Evolutionary conservation across 2,797 vertebrate genomes (phyloP).

Genomic region (Rhodeus uyekii): DNA sequence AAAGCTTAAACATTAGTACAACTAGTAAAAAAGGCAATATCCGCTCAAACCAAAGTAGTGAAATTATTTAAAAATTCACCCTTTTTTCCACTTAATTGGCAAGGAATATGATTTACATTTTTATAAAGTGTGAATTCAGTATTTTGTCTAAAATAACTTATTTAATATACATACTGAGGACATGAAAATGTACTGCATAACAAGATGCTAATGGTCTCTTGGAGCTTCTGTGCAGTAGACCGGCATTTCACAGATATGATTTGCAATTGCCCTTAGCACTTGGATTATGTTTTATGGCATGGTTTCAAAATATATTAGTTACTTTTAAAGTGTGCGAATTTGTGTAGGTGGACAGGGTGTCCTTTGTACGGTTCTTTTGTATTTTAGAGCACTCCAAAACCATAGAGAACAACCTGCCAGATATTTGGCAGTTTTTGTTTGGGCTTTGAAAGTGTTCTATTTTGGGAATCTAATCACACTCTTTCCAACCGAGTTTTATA

Average conservation of each 20-base stretch:
- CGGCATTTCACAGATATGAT: conserved; percentile 2
- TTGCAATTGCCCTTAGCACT: neutral
- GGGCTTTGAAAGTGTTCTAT: neutral
- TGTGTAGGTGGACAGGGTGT: neutral
- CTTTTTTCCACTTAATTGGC: neutral
- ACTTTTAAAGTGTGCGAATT: neutral
- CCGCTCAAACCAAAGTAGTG: neutral
- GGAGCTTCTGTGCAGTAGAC: neutral
- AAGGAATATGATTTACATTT: neutral
- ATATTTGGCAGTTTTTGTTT: neutral
- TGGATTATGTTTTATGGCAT: conserved; percentile 9
- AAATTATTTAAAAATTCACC: neutral
- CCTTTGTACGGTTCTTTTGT: neutral
- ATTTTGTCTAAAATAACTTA: neutral
- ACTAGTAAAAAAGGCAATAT: neutral
- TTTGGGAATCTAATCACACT: neutral
- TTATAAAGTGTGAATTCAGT: neutral
- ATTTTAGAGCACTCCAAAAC: conserved; percentile 2
- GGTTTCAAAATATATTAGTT: conserved; percentile 13
- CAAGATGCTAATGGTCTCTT: conserved; percentile 1
- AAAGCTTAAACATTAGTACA: neutral
- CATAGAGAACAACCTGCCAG: neutral
- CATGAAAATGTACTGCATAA: neutral
- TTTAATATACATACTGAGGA: neutral
- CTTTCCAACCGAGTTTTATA: conserved; percentile 16